Evolutionary conservation across 37 sponge, comb jelly and placozoan species (phyloP), one percentile per base, ranked within the genome.

Genomic region (Crambe crambe): DNA sequence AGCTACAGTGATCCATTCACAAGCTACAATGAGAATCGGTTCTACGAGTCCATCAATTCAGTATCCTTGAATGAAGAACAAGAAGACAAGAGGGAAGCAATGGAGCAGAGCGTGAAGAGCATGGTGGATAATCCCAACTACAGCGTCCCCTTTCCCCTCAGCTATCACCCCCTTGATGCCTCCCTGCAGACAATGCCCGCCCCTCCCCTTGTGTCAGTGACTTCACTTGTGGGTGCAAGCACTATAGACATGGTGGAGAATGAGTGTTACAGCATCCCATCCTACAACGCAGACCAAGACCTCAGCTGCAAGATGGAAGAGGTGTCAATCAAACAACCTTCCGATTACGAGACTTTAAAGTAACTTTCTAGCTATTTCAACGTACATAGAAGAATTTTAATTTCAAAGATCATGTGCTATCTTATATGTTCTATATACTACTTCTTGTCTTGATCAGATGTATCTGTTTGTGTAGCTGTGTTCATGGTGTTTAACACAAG

Each of bases 101-200:
- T 51, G 15, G 32, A 67, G 6, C 34, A 73, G 34, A 56, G 31
- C 3, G 42, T 31, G 22, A 32, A 54, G 31, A 73, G 74, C 57
- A 73, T 73, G 74, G 74, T 73, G 30, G 56, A 73, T 2, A 73
- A 73, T 32, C 74, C 56, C n/a, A 73, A 22, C 31, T 73, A 73
- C 57, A 73, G 57, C 30, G 35, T 73, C 31, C 74, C 74, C 12
- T 72, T 72, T 26, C 73, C 35, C 39, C 29, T 68, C 5, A 37
- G 8, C 12, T 60, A 60, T 25, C 61, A 60, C 17, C 27, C 61
- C 25, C 26, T 60, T 25, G 27, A 60, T 26, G 26, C 61, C 25
- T 60, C 27, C 61, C 6, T 25, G 26, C 6, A 60, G 61, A 9
- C 3, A n/a, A 60, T 26, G 5, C 26, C 61, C 17, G 20, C 30